Conservation (phyloP, 2,888 invertebrate species). For the Drosophila cognata region DNA sequence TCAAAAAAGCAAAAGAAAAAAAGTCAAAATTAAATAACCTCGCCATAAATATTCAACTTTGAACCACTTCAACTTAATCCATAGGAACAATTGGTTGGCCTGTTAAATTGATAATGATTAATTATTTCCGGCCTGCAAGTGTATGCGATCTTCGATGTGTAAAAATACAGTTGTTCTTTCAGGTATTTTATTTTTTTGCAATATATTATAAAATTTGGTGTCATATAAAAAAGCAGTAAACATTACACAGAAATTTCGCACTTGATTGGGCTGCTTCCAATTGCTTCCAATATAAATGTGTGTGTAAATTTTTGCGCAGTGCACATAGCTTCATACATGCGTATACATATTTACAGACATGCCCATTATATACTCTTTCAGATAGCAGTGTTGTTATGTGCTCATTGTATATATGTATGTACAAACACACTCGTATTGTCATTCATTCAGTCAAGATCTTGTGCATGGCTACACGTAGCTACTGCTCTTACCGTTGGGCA, state of each 20-base stretch:
- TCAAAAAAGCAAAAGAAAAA: too few relatives aligned
- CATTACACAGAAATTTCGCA: slow-evolving; percentile 26
- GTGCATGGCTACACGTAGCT: slow-evolving; percentile 71
- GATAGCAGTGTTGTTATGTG: not conserved
- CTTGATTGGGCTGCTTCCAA: slow-evolving; percentile 25
- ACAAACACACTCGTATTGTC: slow-evolving; percentile 37
- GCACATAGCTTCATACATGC: slow-evolving; percentile 12
- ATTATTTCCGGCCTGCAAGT: not conserved
- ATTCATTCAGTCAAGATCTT: slow-evolving; percentile 62
- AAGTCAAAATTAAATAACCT: not conserved
- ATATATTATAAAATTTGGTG: slow-evolving; percentile 18
- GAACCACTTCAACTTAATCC: not conserved
- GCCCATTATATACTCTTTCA: not conserved
- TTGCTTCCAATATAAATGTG: not conserved
- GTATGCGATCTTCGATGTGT: not conserved
- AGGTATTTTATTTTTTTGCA: not conserved
- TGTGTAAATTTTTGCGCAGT: slow-evolving; percentile 39
- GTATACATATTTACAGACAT: not conserved
- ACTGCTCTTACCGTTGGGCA: not conserved
- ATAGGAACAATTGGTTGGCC: not conserved
- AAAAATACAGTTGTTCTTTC: not conserved
- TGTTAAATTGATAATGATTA: not conserved
- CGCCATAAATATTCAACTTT: not conserved
- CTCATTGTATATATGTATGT: not conserved
- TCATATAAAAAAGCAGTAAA: slow-evolving; percentile 22